phyloP scores from a whole-genome alignment of 2,113 vertebrate species.

The Tachysurus vachellii region DNA sequence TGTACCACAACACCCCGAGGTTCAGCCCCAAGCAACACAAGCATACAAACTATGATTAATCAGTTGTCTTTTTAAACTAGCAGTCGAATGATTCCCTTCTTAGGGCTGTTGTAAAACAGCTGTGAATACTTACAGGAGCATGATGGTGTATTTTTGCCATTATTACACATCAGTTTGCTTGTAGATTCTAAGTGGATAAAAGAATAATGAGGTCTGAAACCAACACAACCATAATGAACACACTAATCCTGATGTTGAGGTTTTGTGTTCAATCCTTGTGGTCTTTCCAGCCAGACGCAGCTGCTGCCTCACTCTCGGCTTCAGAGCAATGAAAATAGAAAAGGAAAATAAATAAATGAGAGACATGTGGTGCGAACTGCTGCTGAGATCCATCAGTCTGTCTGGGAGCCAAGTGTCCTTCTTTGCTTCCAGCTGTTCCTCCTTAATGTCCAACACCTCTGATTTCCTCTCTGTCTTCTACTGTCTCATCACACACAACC shows the following conservation, averaged over 20 bases:
- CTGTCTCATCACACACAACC: constrained; percentile 17
- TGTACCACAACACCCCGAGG: background rate
- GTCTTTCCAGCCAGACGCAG: constrained; percentile 37
- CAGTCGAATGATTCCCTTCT: constrained; percentile 9
- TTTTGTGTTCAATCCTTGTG: constrained; percentile 35
- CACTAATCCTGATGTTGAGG: constrained; percentile 14
- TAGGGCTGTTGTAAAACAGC: background rate
- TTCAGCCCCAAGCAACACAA: background rate
- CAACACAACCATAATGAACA: background rate
- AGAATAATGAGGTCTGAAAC: background rate
- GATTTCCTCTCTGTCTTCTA: constrained; percentile 29
- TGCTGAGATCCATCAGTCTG: constrained; percentile 36
- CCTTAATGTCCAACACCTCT: constrained; percentile 21
- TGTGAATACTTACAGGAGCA: background rate
- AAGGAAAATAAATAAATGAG: constrained; percentile 46
- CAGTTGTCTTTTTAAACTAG: background rate
- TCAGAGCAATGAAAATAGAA: constrained; percentile 46
- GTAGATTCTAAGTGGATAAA: background rate
- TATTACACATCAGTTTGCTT: background rate
- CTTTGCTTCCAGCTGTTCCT: constrained; percentile 47
- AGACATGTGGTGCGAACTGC: constrained; percentile 15
- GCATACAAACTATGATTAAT: background rate
- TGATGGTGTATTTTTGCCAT: background rate
- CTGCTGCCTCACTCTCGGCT: constrained; percentile 35
- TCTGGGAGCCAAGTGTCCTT: constrained; percentile 23